Evolutionary conservation across 2,888 invertebrate genomes (phyloP).

Genomic region (Hyalella azteca): DNA sequence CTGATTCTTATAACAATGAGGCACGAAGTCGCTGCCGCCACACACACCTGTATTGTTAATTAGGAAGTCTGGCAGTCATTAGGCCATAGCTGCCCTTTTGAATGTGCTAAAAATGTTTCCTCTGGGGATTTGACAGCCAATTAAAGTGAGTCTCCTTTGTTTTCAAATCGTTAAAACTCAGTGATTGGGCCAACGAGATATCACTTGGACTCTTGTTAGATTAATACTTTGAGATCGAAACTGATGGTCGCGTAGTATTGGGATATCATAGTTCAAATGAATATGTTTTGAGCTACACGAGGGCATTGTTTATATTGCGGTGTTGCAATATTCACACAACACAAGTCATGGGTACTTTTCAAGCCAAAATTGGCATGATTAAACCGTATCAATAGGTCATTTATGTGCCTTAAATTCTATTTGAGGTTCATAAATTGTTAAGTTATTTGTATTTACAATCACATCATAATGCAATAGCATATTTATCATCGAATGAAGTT

Average conservation of each 20-base stretch:
- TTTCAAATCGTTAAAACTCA: constrained; percentile 1
- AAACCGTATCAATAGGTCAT: no score
- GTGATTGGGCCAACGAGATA: constrained; percentile 15
- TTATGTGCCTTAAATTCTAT: no score
- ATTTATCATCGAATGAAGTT: no score
- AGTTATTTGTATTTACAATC: no score
- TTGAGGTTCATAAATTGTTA: no score
- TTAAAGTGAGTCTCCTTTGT: constrained; percentile 33
- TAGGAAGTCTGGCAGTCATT: constrained; percentile 35
- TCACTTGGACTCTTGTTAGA: background rate
- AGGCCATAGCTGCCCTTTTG: constrained; percentile 30
- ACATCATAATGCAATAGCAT: no score
- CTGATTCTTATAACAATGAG: constrained; percentile 19
- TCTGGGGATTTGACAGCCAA: constrained; percentile 36
- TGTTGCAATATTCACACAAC: no score
- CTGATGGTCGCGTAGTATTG: background rate
- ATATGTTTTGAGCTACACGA: no score
- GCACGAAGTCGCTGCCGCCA: constrained; percentile 34
- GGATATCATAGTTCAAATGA: no score
- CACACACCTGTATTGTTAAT: constrained; percentile 37
- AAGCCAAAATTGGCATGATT: no score
- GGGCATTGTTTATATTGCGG: no score
- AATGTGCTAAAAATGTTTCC: constrained; percentile 36
- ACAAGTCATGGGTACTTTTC: no score
- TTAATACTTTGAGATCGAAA: constrained; percentile 4